Evolutionary conservation across 2,797 vertebrate genomes (phyloP).

Genomic region (Sebastes aleutianus): DNA sequence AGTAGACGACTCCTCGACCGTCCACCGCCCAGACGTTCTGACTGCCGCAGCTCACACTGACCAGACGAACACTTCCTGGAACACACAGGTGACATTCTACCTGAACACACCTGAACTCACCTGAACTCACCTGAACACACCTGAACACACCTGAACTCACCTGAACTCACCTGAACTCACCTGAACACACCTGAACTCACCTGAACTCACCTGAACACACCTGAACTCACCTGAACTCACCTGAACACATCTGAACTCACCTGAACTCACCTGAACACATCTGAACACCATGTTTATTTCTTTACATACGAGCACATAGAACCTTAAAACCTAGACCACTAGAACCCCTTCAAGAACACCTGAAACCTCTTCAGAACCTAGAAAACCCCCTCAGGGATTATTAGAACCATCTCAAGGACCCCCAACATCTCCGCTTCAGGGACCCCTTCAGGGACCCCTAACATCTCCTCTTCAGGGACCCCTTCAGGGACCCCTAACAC

Average conservation of each 20-base stretch:
- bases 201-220: neutral
- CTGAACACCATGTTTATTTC: too few species aligned
- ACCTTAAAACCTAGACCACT: neutral
- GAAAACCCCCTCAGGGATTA: neutral
- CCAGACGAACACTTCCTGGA: slow-evolving; percentile 87
- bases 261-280: neutral
- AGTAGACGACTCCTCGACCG: slow-evolving; percentile 89
- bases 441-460: too few species aligned
- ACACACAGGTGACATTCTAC: neutral
- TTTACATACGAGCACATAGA: neutral
- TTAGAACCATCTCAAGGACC: neutral
- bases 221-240: neutral
- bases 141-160: too few species aligned
- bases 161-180: too few species aligned
- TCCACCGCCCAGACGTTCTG: slow-evolving; percentile 98
- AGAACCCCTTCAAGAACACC: neutral
- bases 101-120: neutral
- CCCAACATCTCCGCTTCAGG: too few species aligned
- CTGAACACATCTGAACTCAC: neutral
- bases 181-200: too few species aligned
- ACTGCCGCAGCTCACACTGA: slow-evolving; percentile 90
- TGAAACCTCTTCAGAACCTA: neutral
- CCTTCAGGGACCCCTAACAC: too few species aligned
- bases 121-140: too few species aligned
- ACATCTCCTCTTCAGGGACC: too few species aligned